Evolutionary conservation across 64 coral and sea anemone species (phyloP).

Genomic region (Actinia equina): DNA sequence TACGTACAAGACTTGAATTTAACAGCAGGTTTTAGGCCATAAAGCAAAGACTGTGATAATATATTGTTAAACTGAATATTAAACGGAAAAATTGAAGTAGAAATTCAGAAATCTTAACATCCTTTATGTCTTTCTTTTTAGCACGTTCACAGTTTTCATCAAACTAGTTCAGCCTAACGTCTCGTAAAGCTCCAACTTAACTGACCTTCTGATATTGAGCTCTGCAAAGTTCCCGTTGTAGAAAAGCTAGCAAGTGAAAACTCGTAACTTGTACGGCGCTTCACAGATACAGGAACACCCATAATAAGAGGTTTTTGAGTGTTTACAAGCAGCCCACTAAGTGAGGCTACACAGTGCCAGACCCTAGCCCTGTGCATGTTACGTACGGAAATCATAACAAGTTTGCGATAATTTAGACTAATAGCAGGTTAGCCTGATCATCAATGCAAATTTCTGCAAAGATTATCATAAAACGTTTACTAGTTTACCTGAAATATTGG

Average conservation of each 20-base stretch:
- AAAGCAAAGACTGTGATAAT: no score
- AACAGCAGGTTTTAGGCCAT: no score
- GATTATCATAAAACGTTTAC: no score
- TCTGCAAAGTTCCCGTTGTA: constrained; percentile 44
- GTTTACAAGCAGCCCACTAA: background rate
- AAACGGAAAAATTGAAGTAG: no score
- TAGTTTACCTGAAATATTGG: no score
- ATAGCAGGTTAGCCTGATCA: background rate
- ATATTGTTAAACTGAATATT: no score
- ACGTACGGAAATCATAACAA: background rate
- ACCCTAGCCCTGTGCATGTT: background rate
- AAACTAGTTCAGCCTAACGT: background rate
- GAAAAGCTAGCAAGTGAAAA: constrained; percentile 57
- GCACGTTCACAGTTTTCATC: background rate
- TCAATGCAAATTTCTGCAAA: no score
- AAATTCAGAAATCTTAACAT: no score
- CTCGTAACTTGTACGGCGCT: constrained; percentile 11
- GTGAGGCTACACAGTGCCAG: background rate
- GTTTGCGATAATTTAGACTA: background rate
- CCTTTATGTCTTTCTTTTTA: no score
- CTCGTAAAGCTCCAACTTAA: background rate
- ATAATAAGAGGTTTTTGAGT: background rate
- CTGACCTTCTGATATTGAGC: constrained; percentile 29
- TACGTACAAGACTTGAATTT: no score
- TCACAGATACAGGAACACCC: constrained; percentile 28